These are phyloP conservation scores for Tylochromis polylepis DNA, from an alignment of 2,113 vertebrate genomes.

Conservation along the genomic window DNA sequence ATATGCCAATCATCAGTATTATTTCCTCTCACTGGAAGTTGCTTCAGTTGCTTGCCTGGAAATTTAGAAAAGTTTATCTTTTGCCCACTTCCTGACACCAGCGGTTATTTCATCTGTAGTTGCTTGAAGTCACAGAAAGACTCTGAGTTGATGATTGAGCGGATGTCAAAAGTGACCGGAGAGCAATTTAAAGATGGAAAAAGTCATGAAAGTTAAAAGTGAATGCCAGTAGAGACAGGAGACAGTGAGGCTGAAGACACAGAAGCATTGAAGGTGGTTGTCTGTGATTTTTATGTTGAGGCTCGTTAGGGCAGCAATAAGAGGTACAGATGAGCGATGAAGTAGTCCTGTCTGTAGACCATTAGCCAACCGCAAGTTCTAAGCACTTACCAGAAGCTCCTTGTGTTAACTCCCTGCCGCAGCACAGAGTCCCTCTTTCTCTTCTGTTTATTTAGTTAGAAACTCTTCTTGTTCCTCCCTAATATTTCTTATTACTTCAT, in stretches of 20 bases:
- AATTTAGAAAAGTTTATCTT: not conserved
- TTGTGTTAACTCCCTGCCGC: slow-evolving; percentile 42
- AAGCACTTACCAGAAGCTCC: slow-evolving; percentile 59
- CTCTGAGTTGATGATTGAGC: not conserved
- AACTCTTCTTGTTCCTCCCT: not conserved
- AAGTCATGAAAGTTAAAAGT: not conserved
- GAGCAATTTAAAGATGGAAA: not conserved
- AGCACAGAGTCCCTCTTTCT: not conserved
- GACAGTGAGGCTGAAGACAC: not conserved
- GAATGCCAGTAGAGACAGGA: not conserved
- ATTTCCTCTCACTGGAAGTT: not conserved
- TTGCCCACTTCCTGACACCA: not conserved
- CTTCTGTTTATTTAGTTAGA: not conserved
- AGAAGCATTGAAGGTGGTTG: slow-evolving; percentile 24
- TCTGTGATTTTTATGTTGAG: slow-evolving; percentile 21
- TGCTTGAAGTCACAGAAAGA: not conserved
- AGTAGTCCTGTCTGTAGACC: slow-evolving; percentile 41
- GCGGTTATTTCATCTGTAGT: not conserved
- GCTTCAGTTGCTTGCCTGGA: not conserved
- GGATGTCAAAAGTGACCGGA: not conserved
- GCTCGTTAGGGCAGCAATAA: slow-evolving; percentile 22
- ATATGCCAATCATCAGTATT: not conserved
- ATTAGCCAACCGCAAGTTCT: slow-evolving; percentile 60
- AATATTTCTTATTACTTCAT: slow-evolving; percentile 3
- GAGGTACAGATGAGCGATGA: slow-evolving; percentile 39